phyloP scores from a whole-genome alignment of 1,140 invertebrate species.

The Muscidifurax raptorellus region DNA sequence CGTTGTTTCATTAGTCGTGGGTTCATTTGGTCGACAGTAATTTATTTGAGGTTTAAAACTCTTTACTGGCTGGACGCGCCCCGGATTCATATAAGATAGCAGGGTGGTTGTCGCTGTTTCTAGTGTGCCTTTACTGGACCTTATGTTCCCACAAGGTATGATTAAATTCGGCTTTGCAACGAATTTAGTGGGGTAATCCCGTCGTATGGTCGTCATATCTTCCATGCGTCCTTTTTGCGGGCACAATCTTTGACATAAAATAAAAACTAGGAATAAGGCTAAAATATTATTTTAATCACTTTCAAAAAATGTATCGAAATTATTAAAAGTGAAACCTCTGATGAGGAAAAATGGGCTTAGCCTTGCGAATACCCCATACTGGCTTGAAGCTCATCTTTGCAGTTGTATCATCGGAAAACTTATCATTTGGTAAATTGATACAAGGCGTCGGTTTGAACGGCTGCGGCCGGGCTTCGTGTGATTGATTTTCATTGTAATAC shows the following conservation, averaged over 20 bases:
- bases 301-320: too few species aligned
- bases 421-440: slow-evolving; percentile 63
- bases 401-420: slow-evolving; percentile 66
- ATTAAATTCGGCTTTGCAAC: slow-evolving; percentile 69
- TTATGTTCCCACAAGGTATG: slow-evolving; percentile 71
- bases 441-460: slow-evolving; percentile 68
- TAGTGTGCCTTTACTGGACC: slow-evolving; percentile 67
- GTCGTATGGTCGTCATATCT: slow-evolving; percentile 80
- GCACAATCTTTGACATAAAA: slow-evolving; percentile 50
- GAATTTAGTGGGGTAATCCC: slow-evolving; percentile 81
- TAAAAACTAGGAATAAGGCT: neutral
- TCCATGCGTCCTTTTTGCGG: slow-evolving; percentile 80
- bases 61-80: slow-evolving; percentile 59
- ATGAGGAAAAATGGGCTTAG: slow-evolving; percentile 63
- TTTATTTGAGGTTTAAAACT: slow-evolving; percentile 76
- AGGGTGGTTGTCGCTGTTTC: slow-evolving; percentile 62
- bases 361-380: slow-evolving; percentile 60
- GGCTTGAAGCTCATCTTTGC: slow-evolving; percentile 65
- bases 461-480: slow-evolving; percentile 56
- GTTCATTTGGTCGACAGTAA: slow-evolving; percentile 75
- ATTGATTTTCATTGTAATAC: slow-evolving; percentile 71
- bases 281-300: too few species aligned
- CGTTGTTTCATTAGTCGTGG: slow-evolving; percentile 73
- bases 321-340: slow-evolving; percentile 59
- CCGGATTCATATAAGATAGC: slow-evolving; percentile 66